Evolutionary conservation across 2,888 invertebrate genomes (phyloP), one percentile per base, ranked within the genome.

Genomic region (Notocelia uddmanniana): DNA sequence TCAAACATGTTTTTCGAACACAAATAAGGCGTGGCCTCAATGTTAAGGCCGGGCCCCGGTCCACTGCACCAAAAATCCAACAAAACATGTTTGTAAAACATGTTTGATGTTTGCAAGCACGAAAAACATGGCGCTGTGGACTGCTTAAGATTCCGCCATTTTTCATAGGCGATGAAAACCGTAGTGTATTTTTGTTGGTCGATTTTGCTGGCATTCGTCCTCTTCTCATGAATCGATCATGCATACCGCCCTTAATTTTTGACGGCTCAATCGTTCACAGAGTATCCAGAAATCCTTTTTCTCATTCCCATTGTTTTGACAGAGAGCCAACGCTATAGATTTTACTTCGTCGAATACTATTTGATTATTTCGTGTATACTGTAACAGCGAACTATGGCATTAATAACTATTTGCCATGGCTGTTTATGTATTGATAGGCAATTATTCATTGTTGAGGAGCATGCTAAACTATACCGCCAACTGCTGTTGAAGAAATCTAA

Each of bases 381-480:
- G 69, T 70, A 74, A 74, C 74, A 70, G 55, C 55, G 52, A 55
- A 68, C 18, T 19, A 76, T 71, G 58, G 54, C 57, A 10, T 11
- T 45, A 15, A 23, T 54, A 50, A 69, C 63, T 11, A 41, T 69
- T 62, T 74, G 74, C n/a, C 62, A 68, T 3, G 77, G 78, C 0
- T 78, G 78, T 48, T 68, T 78, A 54, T 68, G 77, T 6, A 59
- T 64, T 13, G 76, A 73, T 21, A 74, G 78, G 62, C 66, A 57
- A 34, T 45, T 77, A 26, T 8, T 54, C 2, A 54, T 73, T 2
- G 73, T 78, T 1, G 62, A 72, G 26, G 68, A 67, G 15, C 68
- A 72, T 31, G 31, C 37, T 64, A 63, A 73, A 73, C 60, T 78
- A 64, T 64, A 68, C 19, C 48, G 48, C 37, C 41, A 11, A 50